Evolutionary conservation across 2,113 vertebrate species (phyloP).

Genomic region (Lynx canadensis): DNA sequence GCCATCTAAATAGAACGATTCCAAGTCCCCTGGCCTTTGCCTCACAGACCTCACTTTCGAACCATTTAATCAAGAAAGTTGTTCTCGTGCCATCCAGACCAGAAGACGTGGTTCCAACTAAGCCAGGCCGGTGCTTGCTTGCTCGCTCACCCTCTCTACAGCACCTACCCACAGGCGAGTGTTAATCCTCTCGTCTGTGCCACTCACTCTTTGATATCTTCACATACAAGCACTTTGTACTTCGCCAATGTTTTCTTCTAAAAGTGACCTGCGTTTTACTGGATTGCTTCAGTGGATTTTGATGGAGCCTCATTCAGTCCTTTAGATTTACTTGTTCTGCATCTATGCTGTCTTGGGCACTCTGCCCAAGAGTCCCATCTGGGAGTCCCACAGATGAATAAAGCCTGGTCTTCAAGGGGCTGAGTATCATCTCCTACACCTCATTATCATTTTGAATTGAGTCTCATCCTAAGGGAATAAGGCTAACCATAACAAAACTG

Average conservation of each 20-base stretch:
- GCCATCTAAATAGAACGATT: not conserved
- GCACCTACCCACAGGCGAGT: fast-evolving
- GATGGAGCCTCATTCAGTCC: not conserved
- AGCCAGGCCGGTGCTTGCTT: not conserved
- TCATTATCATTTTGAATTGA: not conserved
- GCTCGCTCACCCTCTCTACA: not conserved
- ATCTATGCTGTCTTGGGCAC: not conserved
- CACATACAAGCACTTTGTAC: not conserved
- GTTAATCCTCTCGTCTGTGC: not conserved
- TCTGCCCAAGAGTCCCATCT: not conserved
- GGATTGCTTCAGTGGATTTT: not conserved
- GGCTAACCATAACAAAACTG: not conserved
- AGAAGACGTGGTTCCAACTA: not conserved
- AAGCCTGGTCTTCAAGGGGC: not conserved
- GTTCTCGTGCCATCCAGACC: not conserved
- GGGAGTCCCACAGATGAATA: not conserved
- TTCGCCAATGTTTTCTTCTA: not conserved
- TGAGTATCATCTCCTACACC: not conserved
- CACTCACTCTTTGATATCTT: not conserved
- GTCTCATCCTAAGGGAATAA: not conserved
- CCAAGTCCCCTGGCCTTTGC: not conserved
- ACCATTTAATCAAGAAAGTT: not conserved
- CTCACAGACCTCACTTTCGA: not conserved
- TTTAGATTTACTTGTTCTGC: not conserved
- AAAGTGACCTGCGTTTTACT: not conserved